Evolutionary conservation across 1,140 invertebrate genomes (phyloP), one percentile per base, ranked within the genome.

Genomic region (Danaus plexippus): DNA sequence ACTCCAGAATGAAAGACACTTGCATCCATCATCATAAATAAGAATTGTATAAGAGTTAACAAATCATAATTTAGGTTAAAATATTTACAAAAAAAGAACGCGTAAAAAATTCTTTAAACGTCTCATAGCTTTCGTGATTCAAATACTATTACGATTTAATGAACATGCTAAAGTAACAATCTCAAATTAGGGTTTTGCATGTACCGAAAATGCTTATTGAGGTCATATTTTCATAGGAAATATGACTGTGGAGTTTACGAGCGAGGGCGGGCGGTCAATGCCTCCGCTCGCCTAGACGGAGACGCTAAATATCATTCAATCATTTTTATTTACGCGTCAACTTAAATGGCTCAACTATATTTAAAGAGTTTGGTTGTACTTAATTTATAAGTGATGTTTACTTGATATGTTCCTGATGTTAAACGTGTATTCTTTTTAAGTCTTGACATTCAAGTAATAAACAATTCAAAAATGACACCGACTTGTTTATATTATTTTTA

Each of bases 111-210:
- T 0, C 43, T 45, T 11, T 9, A 6, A 12, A 45, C 2, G 9
- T 11, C 11, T 3, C 43, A n/a, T 45, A 2, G 43, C 11, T 2
- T 46, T 42, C 48, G 54, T 57, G 47, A 45, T 45, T 40, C 13
- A 43, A n/a, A 10, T 51, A 42, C 13, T n/a, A 43, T 55, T 60
- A 46, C 15, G n/a, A 43, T n/a, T 13, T 49, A 11, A 64, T 40
- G 43, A 51, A 59, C 59, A 62, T 52, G 54, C 55, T 64, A 62
- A 44, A 47, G 57, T 64, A 49, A 58, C 61, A 59, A 61, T 59
- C 61, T 58, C 57, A 71, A 74, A 67, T 67, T 71, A 73, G 60
- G 59, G 63, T 66, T 76, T n/a, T 66, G 73, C 76, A 77, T 79
- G 72, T 72, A 69, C 63, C 45, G 59, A 72, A 67, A 56, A 64